A percentile compares a stretch with the other conserved stretches of the same genome.
Evolutionary conservation across 2,888 invertebrate species (phyloP).

Genomic region (Fragum fragum): DNA sequence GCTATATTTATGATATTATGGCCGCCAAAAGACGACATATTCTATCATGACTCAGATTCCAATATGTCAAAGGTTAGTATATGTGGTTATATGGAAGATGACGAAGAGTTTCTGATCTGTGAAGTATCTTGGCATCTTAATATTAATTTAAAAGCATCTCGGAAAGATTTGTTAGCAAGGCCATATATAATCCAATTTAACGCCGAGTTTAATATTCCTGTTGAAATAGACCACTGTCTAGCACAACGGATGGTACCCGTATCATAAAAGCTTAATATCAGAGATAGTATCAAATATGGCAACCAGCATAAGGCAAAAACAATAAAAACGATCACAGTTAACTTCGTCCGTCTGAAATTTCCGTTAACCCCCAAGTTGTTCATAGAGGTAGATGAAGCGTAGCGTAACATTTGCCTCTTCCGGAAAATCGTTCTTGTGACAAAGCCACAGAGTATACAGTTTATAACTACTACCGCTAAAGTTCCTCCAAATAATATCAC

Average conservation of each 20-base stretch:
- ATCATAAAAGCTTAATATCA: constrained; percentile 27
- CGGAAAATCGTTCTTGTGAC: constrained; percentile 40
- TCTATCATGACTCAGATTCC: background rate
- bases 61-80: background rate
- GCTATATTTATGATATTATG: too few relatives aligned
- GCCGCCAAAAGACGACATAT: too few relatives aligned
- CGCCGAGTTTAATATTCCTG: constrained; percentile 54
- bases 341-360: constrained; percentile 45
- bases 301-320: constrained; percentile 53
- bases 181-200: constrained; percentile 63
- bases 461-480: constrained; percentile 41
- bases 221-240: constrained; percentile 48
- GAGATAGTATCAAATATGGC: constrained; percentile 46
- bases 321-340: constrained; percentile 51
- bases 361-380: constrained; percentile 11
- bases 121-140: constrained; percentile 17
- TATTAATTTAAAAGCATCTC: constrained; percentile 48
- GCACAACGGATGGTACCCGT: constrained; percentile 31
- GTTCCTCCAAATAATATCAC: constrained; percentile 45
- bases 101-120: constrained; percentile 20
- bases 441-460: constrained; percentile 47
- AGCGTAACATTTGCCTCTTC: constrained; percentile 21
- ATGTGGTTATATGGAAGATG: background rate
- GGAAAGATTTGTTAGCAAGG: constrained; percentile 53
- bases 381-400: constrained; percentile 31